Evolutionary conservation across 2,888 invertebrate genomes (phyloP), one percentile per base, ranked within the genome.

Genomic region (Brachycybe producta): DNA sequence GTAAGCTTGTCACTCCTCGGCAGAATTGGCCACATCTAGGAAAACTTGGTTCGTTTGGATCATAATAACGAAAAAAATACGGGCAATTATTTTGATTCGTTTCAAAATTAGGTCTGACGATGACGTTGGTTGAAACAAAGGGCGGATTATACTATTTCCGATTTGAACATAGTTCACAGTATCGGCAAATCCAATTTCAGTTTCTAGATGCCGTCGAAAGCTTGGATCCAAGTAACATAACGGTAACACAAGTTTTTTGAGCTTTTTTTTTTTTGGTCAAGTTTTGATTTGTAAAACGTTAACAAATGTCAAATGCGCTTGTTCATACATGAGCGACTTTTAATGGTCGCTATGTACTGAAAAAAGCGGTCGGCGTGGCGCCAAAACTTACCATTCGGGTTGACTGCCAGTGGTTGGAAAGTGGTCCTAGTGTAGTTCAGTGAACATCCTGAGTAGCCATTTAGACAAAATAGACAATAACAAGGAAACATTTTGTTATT

Each of bases 201-300:
- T 87, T 87, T 66, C 70, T 82, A 44, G 75, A 79, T 55, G 84
- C 84, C 30, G 81, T 86, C 2, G 83, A 85, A 62, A 80, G 80
- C 57, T 72, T 80, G 44, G 78, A 84, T 66, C 82, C 84, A 0
- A 80, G 84, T 59, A 80, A 80, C 63, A 78, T 87, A 57, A 76
- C 82, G 57, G 81, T 77, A 63, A 65, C 70, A 63, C 28, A 42
- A 36, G n/a, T 46, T n/a, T 24, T 17, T 38, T 38, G 8, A 8
- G 7, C 24, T 41, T 8, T 41, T 41, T 41, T 11, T 30, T 30
- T 51, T 41, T 15, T 11, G 15, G 5, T n/a, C 30, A 15, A 47
- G 11, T 8, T 28, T 45, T 15, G 7, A 35, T 15, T 7, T n/a
- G 13, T 13, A 35, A n/a, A n/a, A n/a, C n/a, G n/a, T n/a, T n/a